Base-by-base conservation (phyloP, 2,797 vertebrate genomes). In the Toxotes lorentzi region DNA sequence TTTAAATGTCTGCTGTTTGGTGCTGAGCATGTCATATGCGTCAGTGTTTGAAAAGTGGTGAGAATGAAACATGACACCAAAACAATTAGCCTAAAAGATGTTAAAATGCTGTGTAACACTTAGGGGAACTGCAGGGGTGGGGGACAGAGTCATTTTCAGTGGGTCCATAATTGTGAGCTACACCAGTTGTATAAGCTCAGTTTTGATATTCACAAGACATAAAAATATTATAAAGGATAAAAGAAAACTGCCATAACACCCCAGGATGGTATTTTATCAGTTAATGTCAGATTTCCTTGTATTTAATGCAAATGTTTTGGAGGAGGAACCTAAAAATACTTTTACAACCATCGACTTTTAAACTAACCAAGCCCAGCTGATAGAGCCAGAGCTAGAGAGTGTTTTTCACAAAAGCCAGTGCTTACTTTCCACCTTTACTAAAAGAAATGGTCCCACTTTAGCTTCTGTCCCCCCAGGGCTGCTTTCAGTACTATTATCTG, bases 401-500 rank as follows among this genome's bases (percentile, higher is more conserved):
- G 45, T 57, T 58, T 70, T 59, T 35, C 13, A 65, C 27, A 73
- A 61, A 76, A 59, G 23, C 23, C 64, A 60, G 59, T 23, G 30
- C 41, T 57, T 78, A 40, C 32, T 75, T 56, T 81, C 62, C 23
- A 66, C 73, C 64, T 76, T 78, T 21, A 60, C 47, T 38, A n/a
- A 73, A 81, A 84, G 56, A 79, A 84, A 72, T 69, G 21, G n/a
- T 61, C 54, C 81, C 73, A 71, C 62, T 86, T 78, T 64, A 75
- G 69, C 76, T 54, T 35, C 71, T 56, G 34, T 62, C 60, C 70
- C 61, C 61, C 30, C 34, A 41, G 63, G 87, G 69, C 32, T 86
- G 70, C 72, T 84, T 79, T 79, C 69, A 79, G n/a, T 63, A 27
- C 76, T 65, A 78, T 86, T 83, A 86, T 86, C 82, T 71, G 79